phyloP scores from a whole-genome alignment of 2,888 invertebrate species.

The Epistrophella euchroma region DNA sequence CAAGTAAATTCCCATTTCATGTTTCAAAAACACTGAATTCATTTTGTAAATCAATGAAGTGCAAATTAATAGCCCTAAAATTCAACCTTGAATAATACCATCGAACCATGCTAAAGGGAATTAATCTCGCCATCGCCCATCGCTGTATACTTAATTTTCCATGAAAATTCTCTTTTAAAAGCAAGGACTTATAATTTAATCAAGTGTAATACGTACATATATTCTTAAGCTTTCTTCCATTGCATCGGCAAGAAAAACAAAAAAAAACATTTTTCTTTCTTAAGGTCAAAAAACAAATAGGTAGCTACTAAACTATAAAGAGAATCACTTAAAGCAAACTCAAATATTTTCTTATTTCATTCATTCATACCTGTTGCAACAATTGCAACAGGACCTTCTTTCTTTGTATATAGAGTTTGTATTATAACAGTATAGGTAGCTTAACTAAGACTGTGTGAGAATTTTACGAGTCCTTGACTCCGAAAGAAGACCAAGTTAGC shows the following conservation, averaged over 20 bases:
- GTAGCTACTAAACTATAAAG: too few species aligned
- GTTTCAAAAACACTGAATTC: neutral
- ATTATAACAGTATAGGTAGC: neutral
- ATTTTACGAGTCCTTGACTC: constrained; percentile 58
- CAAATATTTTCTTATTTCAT: constrained; percentile 5
- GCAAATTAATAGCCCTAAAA: neutral
- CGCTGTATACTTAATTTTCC: neutral
- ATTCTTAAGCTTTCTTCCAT: constrained; percentile 2
- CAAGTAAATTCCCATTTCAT: too few species aligned
- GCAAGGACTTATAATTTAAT: neutral
- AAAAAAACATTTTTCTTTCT: neutral
- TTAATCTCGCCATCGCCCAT: neutral
- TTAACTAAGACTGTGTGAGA: constrained; percentile 26
- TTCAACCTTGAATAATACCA: constrained; percentile 1
- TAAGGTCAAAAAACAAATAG: constrained; percentile 39
- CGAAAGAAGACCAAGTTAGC: constrained; percentile 12
- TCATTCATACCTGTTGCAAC: constrained; percentile 65
- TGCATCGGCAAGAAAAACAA: neutral
- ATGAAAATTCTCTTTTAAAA: constrained; percentile 8
- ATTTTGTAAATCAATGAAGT: neutral
- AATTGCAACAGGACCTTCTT: constrained; percentile 62
- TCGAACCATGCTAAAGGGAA: neutral
- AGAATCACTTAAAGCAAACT: constrained; percentile 7
- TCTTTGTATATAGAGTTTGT: neutral
- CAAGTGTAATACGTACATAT: neutral